Conservation (phyloP, 1,140 invertebrate species). For the Drosophila quadrilineata region DNA sequence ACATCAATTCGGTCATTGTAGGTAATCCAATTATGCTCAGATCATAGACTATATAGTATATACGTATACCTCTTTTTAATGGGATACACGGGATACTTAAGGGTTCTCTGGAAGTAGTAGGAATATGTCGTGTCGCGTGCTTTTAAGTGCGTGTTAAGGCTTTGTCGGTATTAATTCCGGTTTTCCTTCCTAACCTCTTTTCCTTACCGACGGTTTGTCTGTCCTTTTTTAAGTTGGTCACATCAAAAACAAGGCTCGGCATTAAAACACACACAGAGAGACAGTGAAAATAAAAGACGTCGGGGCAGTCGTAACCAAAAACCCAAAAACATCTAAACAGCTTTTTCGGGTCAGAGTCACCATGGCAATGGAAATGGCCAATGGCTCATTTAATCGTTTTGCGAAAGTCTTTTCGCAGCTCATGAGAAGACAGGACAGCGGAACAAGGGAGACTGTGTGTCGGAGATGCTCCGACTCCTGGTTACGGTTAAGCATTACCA, state of each 20-base stretch:
- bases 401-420: conserved; percentile 29
- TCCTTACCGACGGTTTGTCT: not conserved
- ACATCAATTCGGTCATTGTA: no score
- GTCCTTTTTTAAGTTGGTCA: no score
- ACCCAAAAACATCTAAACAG: not conserved
- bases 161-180: conserved; percentile 36
- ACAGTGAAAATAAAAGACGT: conserved; percentile 25
- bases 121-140: not conserved
- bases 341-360: conserved; percentile 14
- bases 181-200: conserved; percentile 1
- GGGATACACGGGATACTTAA: no score
- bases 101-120: no score
- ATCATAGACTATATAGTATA: no score
- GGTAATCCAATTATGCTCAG: no score
- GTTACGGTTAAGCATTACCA: conserved; percentile 57
- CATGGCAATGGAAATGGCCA: conserved; percentile 43
- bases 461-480: not conserved
- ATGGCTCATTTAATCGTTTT: conserved; percentile 78
- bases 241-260: conserved; percentile 14
- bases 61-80: no score
- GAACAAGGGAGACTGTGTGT: not conserved
- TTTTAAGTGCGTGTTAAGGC: conserved; percentile 32
- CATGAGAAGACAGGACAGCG: conserved; percentile 4
- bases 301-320: no score
- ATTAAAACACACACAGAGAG: conserved; percentile 30